phyloP scores from a whole-genome alignment of 1,140 invertebrate species.

The Zaprionus ghesquierei region DNA sequence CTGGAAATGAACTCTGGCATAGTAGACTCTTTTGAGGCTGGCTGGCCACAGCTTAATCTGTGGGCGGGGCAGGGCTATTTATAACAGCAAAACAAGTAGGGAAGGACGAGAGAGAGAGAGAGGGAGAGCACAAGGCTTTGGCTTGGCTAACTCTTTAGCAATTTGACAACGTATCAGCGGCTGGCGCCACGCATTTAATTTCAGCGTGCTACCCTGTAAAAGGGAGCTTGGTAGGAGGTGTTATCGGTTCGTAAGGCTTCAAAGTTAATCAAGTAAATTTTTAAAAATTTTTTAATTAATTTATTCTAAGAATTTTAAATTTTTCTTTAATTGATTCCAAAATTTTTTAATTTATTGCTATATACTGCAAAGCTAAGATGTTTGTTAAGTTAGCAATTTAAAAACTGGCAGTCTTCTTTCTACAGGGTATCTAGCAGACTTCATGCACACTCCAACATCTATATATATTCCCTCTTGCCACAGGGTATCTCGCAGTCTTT shows the following conservation, averaged over 20 bases:
- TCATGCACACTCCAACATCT: too few species aligned
- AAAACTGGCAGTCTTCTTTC: not conserved
- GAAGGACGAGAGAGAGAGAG: not conserved
- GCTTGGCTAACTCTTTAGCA: not conserved
- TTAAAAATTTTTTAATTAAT: too few species aligned
- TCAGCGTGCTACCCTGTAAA: slow-evolving; percentile 18
- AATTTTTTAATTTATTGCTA: too few species aligned
- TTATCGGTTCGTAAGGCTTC: too few species aligned
- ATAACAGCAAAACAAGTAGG: slow-evolving; percentile 18
- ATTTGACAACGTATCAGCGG: slow-evolving; percentile 3
- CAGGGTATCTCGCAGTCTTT: not conserved
- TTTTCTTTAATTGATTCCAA: not conserved
- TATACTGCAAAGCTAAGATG: too few species aligned
- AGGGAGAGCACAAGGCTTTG: not conserved
- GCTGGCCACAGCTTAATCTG: slow-evolving; percentile 33
- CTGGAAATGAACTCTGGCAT: too few species aligned
- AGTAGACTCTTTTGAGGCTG: slow-evolving; percentile 2
- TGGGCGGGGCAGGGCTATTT: slow-evolving; percentile 36
- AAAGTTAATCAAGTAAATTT: too few species aligned
- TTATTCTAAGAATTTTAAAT: not conserved
- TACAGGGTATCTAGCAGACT: not conserved
- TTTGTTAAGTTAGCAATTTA: too few species aligned
- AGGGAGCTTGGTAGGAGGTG: not conserved
- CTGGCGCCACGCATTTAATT: slow-evolving; percentile 22
- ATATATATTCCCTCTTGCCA: not conserved